Conservation (phyloP, 2,888 invertebrate genomes). For the Harpalus rufipes region DNA sequence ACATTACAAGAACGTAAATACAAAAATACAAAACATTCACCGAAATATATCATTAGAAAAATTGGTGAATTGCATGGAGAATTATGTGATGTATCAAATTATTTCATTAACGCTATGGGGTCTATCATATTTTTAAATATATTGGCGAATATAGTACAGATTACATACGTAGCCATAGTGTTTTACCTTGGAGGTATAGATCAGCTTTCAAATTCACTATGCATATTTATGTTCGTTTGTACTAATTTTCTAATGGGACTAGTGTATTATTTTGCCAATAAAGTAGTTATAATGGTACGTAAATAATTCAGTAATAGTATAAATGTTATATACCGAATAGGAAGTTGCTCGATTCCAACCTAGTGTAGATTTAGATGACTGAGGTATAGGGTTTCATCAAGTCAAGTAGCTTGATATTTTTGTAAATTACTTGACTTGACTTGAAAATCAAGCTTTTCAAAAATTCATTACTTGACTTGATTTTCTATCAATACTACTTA, state of each 20-base stretch:
- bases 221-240: neutral
- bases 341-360: too few relatives aligned
- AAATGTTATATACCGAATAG: too few relatives aligned
- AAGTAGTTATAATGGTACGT: too few relatives aligned
- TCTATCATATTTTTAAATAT: neutral
- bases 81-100: neutral
- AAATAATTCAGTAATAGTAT: too few relatives aligned
- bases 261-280: neutral
- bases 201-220: neutral
- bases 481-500: too few relatives aligned
- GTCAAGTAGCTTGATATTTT: too few relatives aligned
- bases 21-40: neutral
- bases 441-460: too few relatives aligned
- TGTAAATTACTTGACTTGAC: too few relatives aligned
- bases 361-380: too few relatives aligned
- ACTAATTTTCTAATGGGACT: neutral
- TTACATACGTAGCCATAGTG: neutral
- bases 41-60: neutral
- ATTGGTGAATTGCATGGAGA: neutral
- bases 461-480: too few relatives aligned
- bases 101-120: too few relatives aligned
- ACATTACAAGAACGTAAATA: neutral
- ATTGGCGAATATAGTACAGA: conserved; percentile 11
- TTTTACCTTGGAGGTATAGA: neutral
- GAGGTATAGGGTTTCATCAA: too few relatives aligned